These are phyloP conservation scores for Lophotis ruficrista DNA, from an alignment of 2,113 vertebrate genomes.

Conservation along the genomic window DNA sequence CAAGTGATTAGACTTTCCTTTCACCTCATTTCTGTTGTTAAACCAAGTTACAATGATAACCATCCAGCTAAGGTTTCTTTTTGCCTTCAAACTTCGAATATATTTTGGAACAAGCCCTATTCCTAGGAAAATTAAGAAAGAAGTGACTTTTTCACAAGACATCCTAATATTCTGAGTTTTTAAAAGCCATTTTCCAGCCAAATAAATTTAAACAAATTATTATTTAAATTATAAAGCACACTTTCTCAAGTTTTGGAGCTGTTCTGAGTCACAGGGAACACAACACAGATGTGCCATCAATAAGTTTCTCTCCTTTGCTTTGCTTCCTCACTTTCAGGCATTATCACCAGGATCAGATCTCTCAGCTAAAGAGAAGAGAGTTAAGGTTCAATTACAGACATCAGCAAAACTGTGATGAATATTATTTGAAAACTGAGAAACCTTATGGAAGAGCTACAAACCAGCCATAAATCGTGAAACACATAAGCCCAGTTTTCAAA, in stretches of 20 bases:
- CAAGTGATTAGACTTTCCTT: background rate
- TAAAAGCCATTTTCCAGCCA: background rate
- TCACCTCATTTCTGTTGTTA: background rate
- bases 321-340: background rate
- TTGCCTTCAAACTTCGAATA: background rate
- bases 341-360: background rate
- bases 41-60: background rate
- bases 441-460: background rate
- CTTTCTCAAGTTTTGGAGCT: background rate
- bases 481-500: background rate
- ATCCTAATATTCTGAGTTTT: background rate
- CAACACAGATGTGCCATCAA: background rate
- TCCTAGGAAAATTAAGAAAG: background rate
- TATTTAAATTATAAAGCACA: background rate
- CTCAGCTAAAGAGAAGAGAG: background rate
- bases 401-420: background rate
- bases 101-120: background rate
- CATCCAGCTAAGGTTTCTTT: background rate
- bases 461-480: background rate
- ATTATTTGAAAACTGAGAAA: background rate
- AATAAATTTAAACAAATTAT: background rate
- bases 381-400: background rate
- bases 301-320: background rate
- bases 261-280: background rate
- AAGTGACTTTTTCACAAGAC: background rate